Conservation (phyloP, 2,888 invertebrate species). For the Automeris io region DNA sequence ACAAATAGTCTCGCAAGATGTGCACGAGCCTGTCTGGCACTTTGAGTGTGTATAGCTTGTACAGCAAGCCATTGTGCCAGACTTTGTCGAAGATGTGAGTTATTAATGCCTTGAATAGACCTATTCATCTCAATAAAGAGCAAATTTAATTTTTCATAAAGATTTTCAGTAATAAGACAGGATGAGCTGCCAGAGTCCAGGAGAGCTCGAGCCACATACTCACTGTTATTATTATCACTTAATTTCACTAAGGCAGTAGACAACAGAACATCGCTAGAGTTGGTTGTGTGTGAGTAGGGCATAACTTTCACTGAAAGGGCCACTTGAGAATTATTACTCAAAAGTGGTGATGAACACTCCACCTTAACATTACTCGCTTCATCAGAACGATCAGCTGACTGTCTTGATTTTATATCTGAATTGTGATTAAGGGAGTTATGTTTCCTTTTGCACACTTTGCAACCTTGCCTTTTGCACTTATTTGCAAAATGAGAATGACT, state of each 20-base stretch:
- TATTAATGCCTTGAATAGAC: constrained; percentile 15
- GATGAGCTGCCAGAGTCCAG: constrained; percentile 6
- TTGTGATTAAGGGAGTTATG: constrained; percentile 13
- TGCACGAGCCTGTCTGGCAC: too few species aligned
- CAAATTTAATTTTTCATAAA: constrained; percentile 8
- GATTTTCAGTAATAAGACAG: constrained; percentile 9
- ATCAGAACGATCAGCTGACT: constrained; percentile 10
- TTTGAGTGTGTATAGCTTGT: too few species aligned
- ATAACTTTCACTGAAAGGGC: too few species aligned
- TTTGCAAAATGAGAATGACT: constrained; percentile 16
- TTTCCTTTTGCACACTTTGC: constrained; percentile 11
- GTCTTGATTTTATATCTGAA: constrained; percentile 10
- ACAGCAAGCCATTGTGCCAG: too few species aligned
- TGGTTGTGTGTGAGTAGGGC: too few species aligned
- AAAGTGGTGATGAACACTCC: neutral
- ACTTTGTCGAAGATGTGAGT: too few species aligned
- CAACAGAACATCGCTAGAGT: too few species aligned
- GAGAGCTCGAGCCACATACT: constrained; percentile 8
- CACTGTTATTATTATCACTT: neutral
- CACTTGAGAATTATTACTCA: neutral
- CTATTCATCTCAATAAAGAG: constrained; percentile 2
- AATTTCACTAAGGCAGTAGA: constrained; percentile 8
- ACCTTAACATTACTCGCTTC: neutral
- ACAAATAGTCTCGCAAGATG: too few species aligned
- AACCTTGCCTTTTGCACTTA: constrained; percentile 11